Evolutionary conservation across 2,797 vertebrate species (phyloP), one percentile per base, ranked within the genome.

Genomic region (Buphagus erythrorhynchus): DNA sequence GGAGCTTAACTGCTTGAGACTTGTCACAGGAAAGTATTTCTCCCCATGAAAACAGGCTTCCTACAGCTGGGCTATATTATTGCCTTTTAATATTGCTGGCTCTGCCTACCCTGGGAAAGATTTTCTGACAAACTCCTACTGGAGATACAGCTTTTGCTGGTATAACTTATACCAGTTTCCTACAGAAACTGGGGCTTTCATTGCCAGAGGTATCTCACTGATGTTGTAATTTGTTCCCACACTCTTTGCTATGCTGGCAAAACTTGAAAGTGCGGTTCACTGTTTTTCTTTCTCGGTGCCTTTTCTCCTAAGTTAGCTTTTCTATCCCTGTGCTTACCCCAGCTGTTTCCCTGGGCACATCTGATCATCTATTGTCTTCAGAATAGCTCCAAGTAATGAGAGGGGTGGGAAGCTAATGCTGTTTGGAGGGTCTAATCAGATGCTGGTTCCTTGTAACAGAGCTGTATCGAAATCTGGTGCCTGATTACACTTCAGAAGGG

Each of bases 211-310:
- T 96, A 73, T 69, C 87, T 93, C 87, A 91, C 87, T 88, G 94
- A 94, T 31, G 87, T 91, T 95, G 85, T 91, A 95, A 96, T 96
- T 97, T 95, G 87, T 96, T 96, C 96, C 90, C 95, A 97, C 93
- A 93, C 92, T 92, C 93, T 90, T 95, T 95, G 93, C 93, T 96
- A 90, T 61, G 94, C 95, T 96, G 92, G 95, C 95, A 95, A 96
- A 96, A 96, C 93, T 95, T 95, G 89, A 96, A 96, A 93, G 96
- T 94, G 91, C 13, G 1, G 94, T 92, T 96, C 93, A 57, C 69
- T 95, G 85, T 89, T 95, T 96, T 93, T 92, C 75, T 74, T 80
- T 80, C 72, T 89, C 0, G 0, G 28, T 88, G 78, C 52, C 65
- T 95, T 93, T 96, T 93, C 93, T 93, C 92, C 43, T 80, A 86